Evolutionary conservation across 1,140 invertebrate species (phyloP), one percentile per base, ranked within the genome.

Genomic region (Hycleus cichorii): DNA sequence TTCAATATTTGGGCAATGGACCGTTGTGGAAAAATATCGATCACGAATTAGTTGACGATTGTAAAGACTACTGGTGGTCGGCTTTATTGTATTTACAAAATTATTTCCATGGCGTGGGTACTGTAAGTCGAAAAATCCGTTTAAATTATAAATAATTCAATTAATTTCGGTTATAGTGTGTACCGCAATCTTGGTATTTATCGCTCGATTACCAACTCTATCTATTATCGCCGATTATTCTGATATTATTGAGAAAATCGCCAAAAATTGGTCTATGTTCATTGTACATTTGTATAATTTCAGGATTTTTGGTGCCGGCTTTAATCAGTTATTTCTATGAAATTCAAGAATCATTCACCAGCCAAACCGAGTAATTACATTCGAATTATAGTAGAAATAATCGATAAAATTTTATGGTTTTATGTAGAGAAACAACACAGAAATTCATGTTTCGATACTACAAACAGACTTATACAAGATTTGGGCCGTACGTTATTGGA

Each of bases 401-500:
- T 5, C 32, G 32, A 32, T 4, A 4, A 4, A 43, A 38, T 45
- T 18, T 18, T 18, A n/a, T 18, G 42, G 51, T 7, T 32, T 46
- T 38, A 26, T 53, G 26, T 11, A 42, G n/a, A 42, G 7, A 26
- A 53, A 53, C 26, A 27, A 18, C n/a, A 53, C n/a, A 46, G 51
- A 26, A 53, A 9, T 64, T 47, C 18, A 57, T 54, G 26, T 47
- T 39, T 24, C 24, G 53, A 45, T 70, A 71, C 52, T 74, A 75
- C 47, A 57, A 65, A 11, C 46, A 51, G 4, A 62, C 67, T 5
- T 76, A 79, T 62, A 75, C 71, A 0, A 68, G 80, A 64, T 76
- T 77, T 38, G 72, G 76, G 4, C 78, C 82, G 0, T 84, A 80
- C 70, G 62, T 84, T 11, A 72, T 81, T 10, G 82, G 82, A 11